These are phyloP conservation scores for Lepilemur ruficaudatus DNA, from an alignment of 2,797 vertebrate genomes.

Conservation along the genomic window DNA sequence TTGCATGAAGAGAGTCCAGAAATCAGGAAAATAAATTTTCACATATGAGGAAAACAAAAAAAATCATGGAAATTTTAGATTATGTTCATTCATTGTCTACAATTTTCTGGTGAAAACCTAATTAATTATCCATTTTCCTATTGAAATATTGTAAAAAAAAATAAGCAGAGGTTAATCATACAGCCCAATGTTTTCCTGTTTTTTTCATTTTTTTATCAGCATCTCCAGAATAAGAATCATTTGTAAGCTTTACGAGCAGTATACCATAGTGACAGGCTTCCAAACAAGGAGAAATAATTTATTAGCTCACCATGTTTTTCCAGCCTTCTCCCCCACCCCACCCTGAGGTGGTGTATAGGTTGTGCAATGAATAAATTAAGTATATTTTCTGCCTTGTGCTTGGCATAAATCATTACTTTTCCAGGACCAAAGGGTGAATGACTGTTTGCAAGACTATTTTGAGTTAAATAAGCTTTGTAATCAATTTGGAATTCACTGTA, in stretches of 20 bases:
- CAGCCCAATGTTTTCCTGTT: background rate
- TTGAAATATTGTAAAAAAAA: constrained; percentile 49
- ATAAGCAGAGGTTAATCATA: background rate
- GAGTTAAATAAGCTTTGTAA: constrained; percentile 62
- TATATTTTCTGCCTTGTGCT: constrained; percentile 63
- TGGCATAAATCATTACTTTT: constrained; percentile 75
- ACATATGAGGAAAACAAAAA: background rate
- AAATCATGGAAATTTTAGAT: constrained; percentile 34
- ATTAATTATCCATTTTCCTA: constrained; percentile 47
- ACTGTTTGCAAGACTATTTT: constrained; percentile 51
- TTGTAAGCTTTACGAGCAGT: constrained; percentile 66
- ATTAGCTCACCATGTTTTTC: constrained; percentile 75
- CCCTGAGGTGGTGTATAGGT: constrained; percentile 72
- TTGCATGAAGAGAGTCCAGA: constrained; percentile 57
- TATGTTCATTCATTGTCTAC: background rate
- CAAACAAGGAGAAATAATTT: constrained; percentile 79
- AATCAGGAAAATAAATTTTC: constrained; percentile 61
- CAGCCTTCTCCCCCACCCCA: constrained; percentile 44
- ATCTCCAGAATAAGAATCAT: constrained; percentile 73
- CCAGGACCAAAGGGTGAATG: constrained; percentile 50
- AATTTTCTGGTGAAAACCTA: constrained; percentile 38
- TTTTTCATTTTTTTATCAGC: constrained; percentile 41
- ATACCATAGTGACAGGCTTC: constrained; percentile 68
- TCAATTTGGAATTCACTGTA: background rate
- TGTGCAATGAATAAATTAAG: constrained; percentile 78